phyloP scores from a whole-genome alignment of 2,113 vertebrate species.

The Sinosuthora webbiana region DNA sequence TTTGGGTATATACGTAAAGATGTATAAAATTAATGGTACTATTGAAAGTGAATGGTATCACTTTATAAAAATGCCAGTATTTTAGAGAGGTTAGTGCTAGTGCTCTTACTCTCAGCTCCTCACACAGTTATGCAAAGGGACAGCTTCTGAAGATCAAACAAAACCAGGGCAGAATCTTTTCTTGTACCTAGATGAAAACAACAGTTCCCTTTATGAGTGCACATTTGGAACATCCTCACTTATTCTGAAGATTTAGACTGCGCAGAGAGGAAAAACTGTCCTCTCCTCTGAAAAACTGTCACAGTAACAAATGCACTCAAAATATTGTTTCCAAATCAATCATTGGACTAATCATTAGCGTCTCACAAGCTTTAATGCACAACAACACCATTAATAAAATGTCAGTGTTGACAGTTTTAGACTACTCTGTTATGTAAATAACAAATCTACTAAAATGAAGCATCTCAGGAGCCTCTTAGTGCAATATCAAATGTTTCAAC shows the following conservation, averaged over 20 bases:
- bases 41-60: not conserved
- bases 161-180: not conserved
- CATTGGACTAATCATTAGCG: not conserved
- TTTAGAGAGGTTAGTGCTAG: not conserved
- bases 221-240: not conserved
- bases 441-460: not conserved
- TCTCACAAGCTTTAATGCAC: not conserved
- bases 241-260: not conserved
- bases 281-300: not conserved
- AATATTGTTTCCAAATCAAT: not conserved
- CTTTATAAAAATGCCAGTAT: not conserved
- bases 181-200: not conserved
- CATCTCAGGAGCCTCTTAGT: not conserved
- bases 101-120: not conserved
- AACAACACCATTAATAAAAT: not conserved
- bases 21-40: not conserved
- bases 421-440: not conserved
- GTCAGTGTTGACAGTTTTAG: not conserved
- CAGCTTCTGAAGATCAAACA: not conserved
- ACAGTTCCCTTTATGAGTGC: not conserved
- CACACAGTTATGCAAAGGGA: not conserved
- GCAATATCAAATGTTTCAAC: not conserved
- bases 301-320: not conserved
- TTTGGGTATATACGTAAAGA: not conserved
- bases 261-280: not conserved